These are phyloP conservation scores for Pocillopora meandrina DNA, from an alignment of 92 coral and sea anemone genomes.

Conservation along the genomic window DNA sequence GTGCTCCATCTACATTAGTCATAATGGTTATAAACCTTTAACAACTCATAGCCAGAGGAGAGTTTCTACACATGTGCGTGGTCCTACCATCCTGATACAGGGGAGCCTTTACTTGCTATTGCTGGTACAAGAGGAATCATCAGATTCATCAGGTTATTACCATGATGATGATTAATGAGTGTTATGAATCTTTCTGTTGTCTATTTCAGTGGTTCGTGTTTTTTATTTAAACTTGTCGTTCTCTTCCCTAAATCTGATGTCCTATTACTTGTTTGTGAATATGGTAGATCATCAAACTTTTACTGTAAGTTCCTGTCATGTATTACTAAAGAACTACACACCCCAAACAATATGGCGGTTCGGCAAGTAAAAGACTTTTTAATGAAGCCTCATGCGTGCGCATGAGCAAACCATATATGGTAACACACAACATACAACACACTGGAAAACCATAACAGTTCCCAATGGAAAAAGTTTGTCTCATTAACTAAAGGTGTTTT, in stretches of 20 bases:
- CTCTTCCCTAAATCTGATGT: too few species aligned
- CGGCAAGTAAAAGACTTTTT: too few species aligned
- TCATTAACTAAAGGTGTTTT: not conserved
- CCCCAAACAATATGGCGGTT: too few species aligned
- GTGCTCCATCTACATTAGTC: too few species aligned
- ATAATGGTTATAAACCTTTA: constrained; percentile 5
- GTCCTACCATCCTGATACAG: constrained; percentile 87
- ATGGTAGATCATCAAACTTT: too few species aligned
- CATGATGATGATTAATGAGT: not conserved
- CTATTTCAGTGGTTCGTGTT: not conserved
- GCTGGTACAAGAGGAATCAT: constrained; percentile 94
- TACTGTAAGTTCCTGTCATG: not conserved
- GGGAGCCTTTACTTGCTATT: constrained; percentile 90
- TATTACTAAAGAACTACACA: too few species aligned
- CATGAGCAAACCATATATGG: too few species aligned
- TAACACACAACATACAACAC: too few species aligned
- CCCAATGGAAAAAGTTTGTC: not conserved
- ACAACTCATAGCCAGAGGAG: constrained; percentile 79
- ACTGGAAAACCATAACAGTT: not conserved
- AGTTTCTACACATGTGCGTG: constrained; percentile 95
- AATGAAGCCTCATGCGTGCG: too few species aligned
- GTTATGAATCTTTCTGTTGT: not conserved
- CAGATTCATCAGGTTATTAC: constrained; percentile 83
- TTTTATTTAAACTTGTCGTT: too few species aligned
- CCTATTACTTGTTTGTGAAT: too few species aligned